Evolutionary conservation across 2,888 invertebrate species (phyloP), one percentile per base, ranked within the genome.

Genomic region (Caenorhabditis macrosperma): DNA sequence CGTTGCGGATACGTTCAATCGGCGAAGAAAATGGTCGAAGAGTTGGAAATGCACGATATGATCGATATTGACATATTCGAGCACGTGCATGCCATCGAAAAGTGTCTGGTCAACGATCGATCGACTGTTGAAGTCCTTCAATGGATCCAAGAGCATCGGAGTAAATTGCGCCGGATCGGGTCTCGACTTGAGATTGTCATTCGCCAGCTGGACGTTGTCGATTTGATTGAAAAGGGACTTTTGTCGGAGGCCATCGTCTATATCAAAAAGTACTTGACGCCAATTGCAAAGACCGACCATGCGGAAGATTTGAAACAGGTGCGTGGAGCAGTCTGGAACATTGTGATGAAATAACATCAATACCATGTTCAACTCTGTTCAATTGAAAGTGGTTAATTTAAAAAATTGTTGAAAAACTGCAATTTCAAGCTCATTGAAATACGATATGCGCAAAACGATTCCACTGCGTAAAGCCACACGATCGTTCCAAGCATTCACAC

Each of bases 111-210:
- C 61, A 72, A 7, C 77, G 88, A 35, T 82, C 86, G 6, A 24
- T 67, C 1, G 74, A 38, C 38, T 38, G 38, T 12, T 38, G 12
- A 3, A 2, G 38, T 15, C 9, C 78, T 87, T 10, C 86, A 88
- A 30, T 92, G 92, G 92, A 91, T 92, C 84, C 85, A 90, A 72
- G 91, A 92, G 59, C 92, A 92, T 85, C 91, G 91, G 50, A 91
- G 91, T n/a, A 92, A 91, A 80, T 89, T 92, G 66, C 78, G 84
- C 24, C 82, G 86, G 26, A 64, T 90, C 28, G 88, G 92, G 90
- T 97, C 97, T 64, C 95, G 94, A 68, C 94, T 99, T 93, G 99
- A 99, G 92, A 96, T 97, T 91, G 96, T 96, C 91, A 93, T 98
- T 78, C 93, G 96, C 44, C 91, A 92, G 80, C 88, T 90, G 78